A percentile compares a stretch with the other conserved stretches of the same genome.
These are phyloP conservation scores for Acrobasis repandana DNA, from an alignment of 2,888 invertebrate genomes.

Conservation along the genomic window DNA sequence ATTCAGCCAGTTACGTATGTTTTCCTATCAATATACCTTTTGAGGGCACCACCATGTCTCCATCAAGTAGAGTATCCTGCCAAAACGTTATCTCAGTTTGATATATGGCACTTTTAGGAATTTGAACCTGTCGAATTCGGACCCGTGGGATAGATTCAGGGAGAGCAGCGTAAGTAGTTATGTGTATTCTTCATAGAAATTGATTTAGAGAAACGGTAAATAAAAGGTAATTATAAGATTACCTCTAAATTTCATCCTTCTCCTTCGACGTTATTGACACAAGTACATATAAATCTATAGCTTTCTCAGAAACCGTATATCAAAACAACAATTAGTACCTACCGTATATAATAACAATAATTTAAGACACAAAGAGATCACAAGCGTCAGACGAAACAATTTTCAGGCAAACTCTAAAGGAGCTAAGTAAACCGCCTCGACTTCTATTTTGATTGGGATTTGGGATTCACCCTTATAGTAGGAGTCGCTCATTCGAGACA, in stretches of 20 bases:
- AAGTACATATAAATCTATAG: neutral
- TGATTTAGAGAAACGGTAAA: neutral
- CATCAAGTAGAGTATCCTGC: constrained; percentile 13
- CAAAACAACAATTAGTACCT: too few relatives aligned
- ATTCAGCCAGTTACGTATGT: neutral
- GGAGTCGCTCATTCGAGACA: constrained; percentile 24
- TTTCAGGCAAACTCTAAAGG: constrained; percentile 17
- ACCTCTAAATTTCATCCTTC: neutral
- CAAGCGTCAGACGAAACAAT: constrained; percentile 3
- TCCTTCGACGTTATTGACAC: neutral
- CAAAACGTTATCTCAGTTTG: constrained; percentile 15
- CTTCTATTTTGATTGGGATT: too few relatives aligned
- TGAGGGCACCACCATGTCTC: neutral
- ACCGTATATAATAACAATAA: too few relatives aligned
- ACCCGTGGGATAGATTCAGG: neutral
- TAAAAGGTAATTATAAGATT: neutral
- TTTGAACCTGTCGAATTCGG: neutral
- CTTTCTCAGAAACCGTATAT: neutral
- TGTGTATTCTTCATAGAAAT: neutral
- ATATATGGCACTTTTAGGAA: constrained; percentile 16
- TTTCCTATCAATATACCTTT: neutral
- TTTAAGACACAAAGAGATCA: neutral
- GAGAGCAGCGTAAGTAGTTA: neutral
- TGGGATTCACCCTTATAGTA: neutral
- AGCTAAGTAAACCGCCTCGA: constrained; percentile 21